phyloP scores from a whole-genome alignment of 2,888 invertebrate species.

The Nezara viridula region DNA sequence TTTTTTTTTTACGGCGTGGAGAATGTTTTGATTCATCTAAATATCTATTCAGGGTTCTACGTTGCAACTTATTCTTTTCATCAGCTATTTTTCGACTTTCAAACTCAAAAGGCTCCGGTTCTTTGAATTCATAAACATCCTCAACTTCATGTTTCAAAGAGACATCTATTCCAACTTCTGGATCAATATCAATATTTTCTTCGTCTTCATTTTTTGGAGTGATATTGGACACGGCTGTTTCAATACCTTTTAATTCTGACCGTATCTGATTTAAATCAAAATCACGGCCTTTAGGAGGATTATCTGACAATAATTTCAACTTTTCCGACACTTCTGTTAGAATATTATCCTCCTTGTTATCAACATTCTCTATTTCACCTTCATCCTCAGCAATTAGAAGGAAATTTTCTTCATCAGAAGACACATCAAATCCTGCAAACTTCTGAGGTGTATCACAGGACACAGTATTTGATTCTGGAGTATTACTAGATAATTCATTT shows the following conservation, averaged over 20 bases:
- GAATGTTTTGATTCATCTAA: slow-evolving; percentile 68
- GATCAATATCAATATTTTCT: slow-evolving; percentile 61
- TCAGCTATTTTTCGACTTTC: slow-evolving; percentile 75
- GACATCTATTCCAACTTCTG: slow-evolving; percentile 66
- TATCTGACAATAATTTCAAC: slow-evolving; percentile 57
- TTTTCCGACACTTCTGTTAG: slow-evolving; percentile 41
- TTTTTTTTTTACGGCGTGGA: slow-evolving; percentile 52
- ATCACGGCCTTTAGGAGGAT: slow-evolving; percentile 75
- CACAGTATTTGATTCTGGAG: neutral
- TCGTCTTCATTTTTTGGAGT: slow-evolving; percentile 65
- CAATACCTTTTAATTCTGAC: slow-evolving; percentile 86
- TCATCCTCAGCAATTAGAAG: slow-evolving; percentile 56
- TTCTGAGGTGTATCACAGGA: slow-evolving; percentile 21
- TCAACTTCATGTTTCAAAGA: slow-evolving; percentile 65
- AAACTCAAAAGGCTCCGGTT: slow-evolving; percentile 89
- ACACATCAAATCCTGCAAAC: slow-evolving; percentile 54
- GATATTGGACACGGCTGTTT: slow-evolving; percentile 73
- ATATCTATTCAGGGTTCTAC: slow-evolving; percentile 70
- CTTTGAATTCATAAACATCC: slow-evolving; percentile 90
- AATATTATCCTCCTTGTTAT: slow-evolving; percentile 53
- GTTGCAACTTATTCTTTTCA: slow-evolving; percentile 67
- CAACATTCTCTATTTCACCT: slow-evolving; percentile 50
- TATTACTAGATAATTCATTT: neutral
- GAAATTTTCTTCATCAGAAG: slow-evolving; percentile 57
- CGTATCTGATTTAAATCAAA: slow-evolving; percentile 88